Evolutionary conservation across 2,113 vertebrate genomes (phyloP), one percentile per base, ranked within the genome.

Genomic region (Pollimyrus isidori): DNA sequence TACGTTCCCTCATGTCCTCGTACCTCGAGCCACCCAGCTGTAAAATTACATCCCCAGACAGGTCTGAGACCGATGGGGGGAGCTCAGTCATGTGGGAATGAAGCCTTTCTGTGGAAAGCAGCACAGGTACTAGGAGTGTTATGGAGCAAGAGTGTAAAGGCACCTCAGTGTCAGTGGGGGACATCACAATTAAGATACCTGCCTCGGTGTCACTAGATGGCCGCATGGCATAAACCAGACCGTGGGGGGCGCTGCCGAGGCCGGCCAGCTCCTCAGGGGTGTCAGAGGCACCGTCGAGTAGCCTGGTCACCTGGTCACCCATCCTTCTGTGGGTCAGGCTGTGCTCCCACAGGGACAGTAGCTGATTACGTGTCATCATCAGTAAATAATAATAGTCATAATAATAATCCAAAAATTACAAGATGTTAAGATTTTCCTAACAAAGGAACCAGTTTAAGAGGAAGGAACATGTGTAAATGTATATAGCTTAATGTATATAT

Each of bases 11-110:
- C 90, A 73, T 53, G 73, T 89, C 91, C 69, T 62, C 88, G 88
- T 91, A 91, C 91, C 92, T 91, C 90, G 65, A 91, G 90, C 88
- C 90, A 92, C 86, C 92, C 91, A 92, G 89, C 92, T 92, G 92
- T 92, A 92, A 93, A 93, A 92, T 92, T 92, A 92, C 89, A 92
- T 91, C 91, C 88, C 87, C 65, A 80, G 88, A 85, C 86, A 88
- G 89, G 86, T 23, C 52, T 48, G 46, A 26, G 82, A 84, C 45
- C 15, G 35, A 13, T 30, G 69, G 26, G 26, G 65, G 65, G 26
- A 2, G 30, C 19, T 23, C 23, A n/a, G 69, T 10, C n/a, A 35
- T 19, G 17, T 88, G n/a, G 49, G 42, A 91, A 50, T 23, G 19
- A 91, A 35, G 42, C 53, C 19, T 69, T 87, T 87, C 26, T 4